phyloP scores from a whole-genome alignment of 2,797 vertebrate species.

The Rhodeus uyekii region DNA sequence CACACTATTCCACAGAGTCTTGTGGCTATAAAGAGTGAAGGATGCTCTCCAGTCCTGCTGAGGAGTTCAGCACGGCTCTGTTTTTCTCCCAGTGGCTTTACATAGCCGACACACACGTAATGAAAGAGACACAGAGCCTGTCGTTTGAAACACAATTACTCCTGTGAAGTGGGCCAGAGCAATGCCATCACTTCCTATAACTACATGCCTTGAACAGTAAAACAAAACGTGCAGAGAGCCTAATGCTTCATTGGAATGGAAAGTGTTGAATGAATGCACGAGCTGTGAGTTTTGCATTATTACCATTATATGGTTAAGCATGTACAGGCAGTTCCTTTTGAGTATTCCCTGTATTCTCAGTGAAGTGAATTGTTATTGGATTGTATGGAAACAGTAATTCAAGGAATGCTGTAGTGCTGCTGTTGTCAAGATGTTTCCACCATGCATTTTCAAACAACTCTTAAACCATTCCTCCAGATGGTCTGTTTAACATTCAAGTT shows the following conservation, averaged over 20 bases:
- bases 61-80: slow-evolving; percentile 8
- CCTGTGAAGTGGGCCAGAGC: slow-evolving; percentile 52
- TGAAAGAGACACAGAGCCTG: slow-evolving; percentile 56
- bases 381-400: background rate
- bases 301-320: slow-evolving; percentile 65
- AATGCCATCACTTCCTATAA: slow-evolving; percentile 45
- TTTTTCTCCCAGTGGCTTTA: background rate
- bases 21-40: slow-evolving; percentile 22
- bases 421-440: background rate
- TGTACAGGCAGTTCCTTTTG: slow-evolving; percentile 52
- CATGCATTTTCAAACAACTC: background rate
- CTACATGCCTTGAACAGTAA: slow-evolving; percentile 56
- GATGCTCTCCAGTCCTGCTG: slow-evolving; percentile 15
- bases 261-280: slow-evolving; percentile 70
- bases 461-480: slow-evolving; percentile 39
- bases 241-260: slow-evolving; percentile 68
- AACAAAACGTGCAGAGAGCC: slow-evolving; percentile 58
- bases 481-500: slow-evolving; percentile 49
- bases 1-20: slow-evolving; percentile 24
- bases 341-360: slow-evolving; percentile 49
- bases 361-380: background rate
- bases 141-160: slow-evolving; percentile 62
- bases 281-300: slow-evolving; percentile 72
- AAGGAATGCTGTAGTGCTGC: background rate
- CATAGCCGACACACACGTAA: slow-evolving; percentile 45